phyloP scores from a whole-genome alignment of 1,140 invertebrate genomes.

The Drosophila rufa region DNA sequence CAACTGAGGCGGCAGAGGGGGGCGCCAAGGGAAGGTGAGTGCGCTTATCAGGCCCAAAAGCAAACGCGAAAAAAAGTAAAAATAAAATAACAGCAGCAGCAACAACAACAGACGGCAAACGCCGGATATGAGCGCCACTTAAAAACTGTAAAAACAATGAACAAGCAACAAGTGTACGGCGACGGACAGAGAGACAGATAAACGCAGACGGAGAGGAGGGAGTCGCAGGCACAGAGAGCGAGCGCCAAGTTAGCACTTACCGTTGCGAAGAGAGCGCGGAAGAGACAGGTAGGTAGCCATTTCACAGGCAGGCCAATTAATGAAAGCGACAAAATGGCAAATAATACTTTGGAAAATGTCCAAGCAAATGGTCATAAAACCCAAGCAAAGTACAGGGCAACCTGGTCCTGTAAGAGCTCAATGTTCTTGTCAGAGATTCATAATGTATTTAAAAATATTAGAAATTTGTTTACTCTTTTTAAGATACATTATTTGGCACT shows the following conservation, averaged over 20 bases:
- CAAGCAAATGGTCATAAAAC: slow-evolving; percentile 17
- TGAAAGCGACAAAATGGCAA: slow-evolving; percentile 80
- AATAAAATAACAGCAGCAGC: slow-evolving; percentile 29
- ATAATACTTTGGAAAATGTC: slow-evolving; percentile 55
- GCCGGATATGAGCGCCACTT: slow-evolving; percentile 82
- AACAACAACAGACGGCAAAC: slow-evolving; percentile 63
- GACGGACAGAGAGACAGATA: slow-evolving; percentile 17
- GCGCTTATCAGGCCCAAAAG: slow-evolving; percentile 55
- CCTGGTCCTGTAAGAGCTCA: neutral
- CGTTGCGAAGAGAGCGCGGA: slow-evolving; percentile 41
- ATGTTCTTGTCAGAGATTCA: neutral
- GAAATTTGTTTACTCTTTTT: too few relatives aligned
- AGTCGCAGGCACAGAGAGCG: slow-evolving; percentile 15
- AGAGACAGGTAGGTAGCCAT: slow-evolving; percentile 50
- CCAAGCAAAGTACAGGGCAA: neutral
- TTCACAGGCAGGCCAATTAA: slow-evolving; percentile 72
- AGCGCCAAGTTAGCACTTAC: slow-evolving; percentile 53
- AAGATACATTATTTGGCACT: too few relatives aligned
- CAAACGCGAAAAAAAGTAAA: slow-evolving; percentile 35
- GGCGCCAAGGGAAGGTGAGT: slow-evolving; percentile 44
- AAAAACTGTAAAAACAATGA: slow-evolving; percentile 81
- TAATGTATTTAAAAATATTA: too few relatives aligned
- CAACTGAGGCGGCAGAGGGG: slow-evolving; percentile 31
- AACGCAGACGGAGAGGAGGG: slow-evolving; percentile 8
- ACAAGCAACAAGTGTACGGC: slow-evolving; percentile 69